Evolutionary conservation across 2,888 invertebrate species (phyloP).

Genomic region (Eudasyphora cyanicolor): DNA sequence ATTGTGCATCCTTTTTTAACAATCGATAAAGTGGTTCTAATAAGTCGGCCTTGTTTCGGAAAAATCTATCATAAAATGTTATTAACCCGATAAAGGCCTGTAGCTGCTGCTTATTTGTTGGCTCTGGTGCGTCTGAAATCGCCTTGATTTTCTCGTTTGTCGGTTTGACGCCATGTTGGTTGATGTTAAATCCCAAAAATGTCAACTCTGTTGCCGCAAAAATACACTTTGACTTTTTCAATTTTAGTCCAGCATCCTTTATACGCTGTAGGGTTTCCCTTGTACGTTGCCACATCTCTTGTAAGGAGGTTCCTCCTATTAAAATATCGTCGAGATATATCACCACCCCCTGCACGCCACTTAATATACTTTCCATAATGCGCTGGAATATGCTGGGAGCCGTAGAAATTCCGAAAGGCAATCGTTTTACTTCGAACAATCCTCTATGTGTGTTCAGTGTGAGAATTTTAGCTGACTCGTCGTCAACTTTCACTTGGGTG

Average conservation of each 20-base stretch:
- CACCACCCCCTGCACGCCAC: conserved; percentile 27
- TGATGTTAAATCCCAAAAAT: conserved; percentile 30
- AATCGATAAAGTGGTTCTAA: conserved; percentile 20
- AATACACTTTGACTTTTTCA: conserved; percentile 31
- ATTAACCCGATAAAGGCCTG: conserved; percentile 33
- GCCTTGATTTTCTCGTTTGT: conserved; percentile 34
- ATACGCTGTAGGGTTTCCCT: neutral
- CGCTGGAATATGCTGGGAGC: conserved; percentile 58
- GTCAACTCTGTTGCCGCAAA: conserved; percentile 24
- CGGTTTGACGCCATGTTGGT: conserved; percentile 16
- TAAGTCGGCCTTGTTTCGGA: conserved; percentile 4
- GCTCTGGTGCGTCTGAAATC: conserved; percentile 32
- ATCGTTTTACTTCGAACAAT: conserved; percentile 24
- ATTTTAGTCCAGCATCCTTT: neutral
- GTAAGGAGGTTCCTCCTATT: neutral
- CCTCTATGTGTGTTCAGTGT: conserved; percentile 46
- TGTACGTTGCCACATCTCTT: conserved; percentile 18
- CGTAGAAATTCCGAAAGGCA: conserved; percentile 48
- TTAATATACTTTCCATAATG: conserved; percentile 46
- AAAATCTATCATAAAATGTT: conserved; percentile 10
- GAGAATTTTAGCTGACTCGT: conserved; percentile 43
- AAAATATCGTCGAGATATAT: conserved; percentile 56
- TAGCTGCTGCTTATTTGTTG: conserved; percentile 11
- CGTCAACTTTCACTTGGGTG: conserved; percentile 42
- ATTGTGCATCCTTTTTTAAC: neutral